phyloP scores from a whole-genome alignment of 2,797 vertebrate species.

The Halcyon badia region DNA sequence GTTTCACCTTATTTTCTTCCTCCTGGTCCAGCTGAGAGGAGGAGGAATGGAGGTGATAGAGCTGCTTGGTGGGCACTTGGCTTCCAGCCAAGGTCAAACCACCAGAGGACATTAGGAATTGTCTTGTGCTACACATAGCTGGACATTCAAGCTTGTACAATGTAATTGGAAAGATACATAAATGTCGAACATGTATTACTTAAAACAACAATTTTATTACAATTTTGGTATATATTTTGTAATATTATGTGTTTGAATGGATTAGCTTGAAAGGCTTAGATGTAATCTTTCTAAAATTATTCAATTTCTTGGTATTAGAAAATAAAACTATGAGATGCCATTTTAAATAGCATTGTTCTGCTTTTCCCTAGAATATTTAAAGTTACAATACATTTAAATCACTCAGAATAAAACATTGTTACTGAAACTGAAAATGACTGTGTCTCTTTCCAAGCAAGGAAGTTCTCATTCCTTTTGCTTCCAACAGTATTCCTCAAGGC shows the following conservation, averaged over 20 bases:
- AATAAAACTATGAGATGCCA: neutral
- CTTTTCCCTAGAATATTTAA: neutral
- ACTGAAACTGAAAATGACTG: neutral
- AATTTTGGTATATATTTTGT: neutral
- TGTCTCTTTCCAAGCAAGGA: neutral
- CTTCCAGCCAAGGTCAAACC: too few relatives aligned
- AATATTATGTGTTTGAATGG: neutral
- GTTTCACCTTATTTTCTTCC: too few relatives aligned
- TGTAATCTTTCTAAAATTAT: neutral
- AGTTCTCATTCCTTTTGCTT: neutral
- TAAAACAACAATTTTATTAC: neutral
- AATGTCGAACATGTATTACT: neutral
- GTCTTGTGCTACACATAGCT: neutral
- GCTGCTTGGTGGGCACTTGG: too few relatives aligned
- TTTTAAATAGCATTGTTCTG: neutral
- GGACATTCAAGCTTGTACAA: neutral
- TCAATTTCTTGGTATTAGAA: neutral
- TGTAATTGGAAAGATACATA: neutral
- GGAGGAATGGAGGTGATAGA: too few relatives aligned
- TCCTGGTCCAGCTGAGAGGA: too few relatives aligned
- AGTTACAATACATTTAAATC: accelerated
- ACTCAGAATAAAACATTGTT: neutral
- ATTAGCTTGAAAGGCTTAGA: neutral
- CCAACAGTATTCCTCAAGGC: neutral
- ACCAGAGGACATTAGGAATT: neutral